These are phyloP conservation scores for Leptinotarsa lineolata DNA, from an alignment of 1,140 invertebrate genomes.

Conservation along the genomic window DNA sequence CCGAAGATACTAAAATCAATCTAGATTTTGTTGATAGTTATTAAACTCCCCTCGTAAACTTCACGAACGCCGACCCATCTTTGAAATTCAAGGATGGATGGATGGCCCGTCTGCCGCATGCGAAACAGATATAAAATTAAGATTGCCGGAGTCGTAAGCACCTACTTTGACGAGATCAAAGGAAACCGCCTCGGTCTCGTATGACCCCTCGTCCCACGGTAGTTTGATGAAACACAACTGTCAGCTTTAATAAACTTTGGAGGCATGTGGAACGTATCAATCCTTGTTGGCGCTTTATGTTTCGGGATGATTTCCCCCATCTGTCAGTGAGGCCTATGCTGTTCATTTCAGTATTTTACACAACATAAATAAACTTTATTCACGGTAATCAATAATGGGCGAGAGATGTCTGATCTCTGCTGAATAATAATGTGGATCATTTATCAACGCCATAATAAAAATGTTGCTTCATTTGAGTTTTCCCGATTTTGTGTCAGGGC, in stretches of 20 bases:
- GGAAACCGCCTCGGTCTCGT: constrained; percentile 1
- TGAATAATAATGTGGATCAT: background rate
- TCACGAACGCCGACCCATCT: constrained; percentile 9
- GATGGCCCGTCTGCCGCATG: background rate
- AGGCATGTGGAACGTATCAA: constrained; percentile 26
- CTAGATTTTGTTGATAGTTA: too few species aligned
- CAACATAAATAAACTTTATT: constrained; percentile 21
- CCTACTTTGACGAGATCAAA: constrained; percentile 27
- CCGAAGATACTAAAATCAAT: too few species aligned
- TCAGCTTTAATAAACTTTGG: constrained; percentile 28
- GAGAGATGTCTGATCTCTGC: constrained; percentile 5
- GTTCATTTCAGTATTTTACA: constrained; percentile 11
- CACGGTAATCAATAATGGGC: constrained; percentile 14
- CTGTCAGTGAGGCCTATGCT: constrained; percentile 11
- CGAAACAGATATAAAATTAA: constrained; percentile 24
- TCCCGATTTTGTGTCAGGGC: background rate
- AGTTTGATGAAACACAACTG: constrained; percentile 29
- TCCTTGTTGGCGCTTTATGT: constrained; percentile 21
- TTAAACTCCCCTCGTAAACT: background rate
- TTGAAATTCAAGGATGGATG: constrained; percentile 21
- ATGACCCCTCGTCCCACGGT: constrained; percentile 27
- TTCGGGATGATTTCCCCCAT: constrained; percentile 21
- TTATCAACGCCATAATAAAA: background rate
- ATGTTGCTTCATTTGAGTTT: background rate
- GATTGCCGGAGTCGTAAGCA: constrained; percentile 13